Percentiles rank a stretch among this genome's conserved stretches.
Evolutionary conservation across 2,888 invertebrate genomes (phyloP).

Genomic region (Lasioglossum figueresi): DNA sequence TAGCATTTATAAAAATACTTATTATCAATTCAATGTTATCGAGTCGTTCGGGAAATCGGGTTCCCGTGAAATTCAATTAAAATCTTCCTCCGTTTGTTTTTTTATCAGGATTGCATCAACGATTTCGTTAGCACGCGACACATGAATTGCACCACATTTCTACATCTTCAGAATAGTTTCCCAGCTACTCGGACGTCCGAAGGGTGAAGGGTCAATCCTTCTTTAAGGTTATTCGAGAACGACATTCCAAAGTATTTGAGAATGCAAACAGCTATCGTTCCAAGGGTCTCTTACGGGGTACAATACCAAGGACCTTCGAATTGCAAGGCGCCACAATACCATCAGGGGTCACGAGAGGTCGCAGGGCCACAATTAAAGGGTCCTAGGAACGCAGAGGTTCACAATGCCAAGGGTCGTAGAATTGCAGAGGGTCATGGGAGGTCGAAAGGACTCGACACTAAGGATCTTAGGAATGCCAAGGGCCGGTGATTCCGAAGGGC

Average conservation of each 20-base stretch:
- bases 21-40: no score
- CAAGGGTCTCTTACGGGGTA: not conserved
- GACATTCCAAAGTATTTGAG: not conserved
- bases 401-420: not conserved
- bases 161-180: not conserved
- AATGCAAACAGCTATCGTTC: not conserved
- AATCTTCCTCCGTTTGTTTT: not conserved
- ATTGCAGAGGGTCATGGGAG: not conserved
- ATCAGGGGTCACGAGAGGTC: not conserved
- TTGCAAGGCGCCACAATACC: not conserved
- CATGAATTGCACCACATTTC: not conserved
- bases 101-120: not conserved
- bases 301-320: not conserved
- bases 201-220: not conserved
- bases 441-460: not conserved
- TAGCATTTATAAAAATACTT: no score
- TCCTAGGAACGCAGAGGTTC: not conserved
- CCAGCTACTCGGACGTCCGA: not conserved
- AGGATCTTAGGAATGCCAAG: conserved; percentile 1
- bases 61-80: not conserved
- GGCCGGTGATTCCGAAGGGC: not conserved
- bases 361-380: conserved; percentile 1
- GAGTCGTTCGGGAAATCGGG: not conserved
- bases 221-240: not conserved
- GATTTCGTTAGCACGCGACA: not conserved